Base-by-base conservation (phyloP, 2,797 vertebrate species). In the Hylomyscus alleni region DNA sequence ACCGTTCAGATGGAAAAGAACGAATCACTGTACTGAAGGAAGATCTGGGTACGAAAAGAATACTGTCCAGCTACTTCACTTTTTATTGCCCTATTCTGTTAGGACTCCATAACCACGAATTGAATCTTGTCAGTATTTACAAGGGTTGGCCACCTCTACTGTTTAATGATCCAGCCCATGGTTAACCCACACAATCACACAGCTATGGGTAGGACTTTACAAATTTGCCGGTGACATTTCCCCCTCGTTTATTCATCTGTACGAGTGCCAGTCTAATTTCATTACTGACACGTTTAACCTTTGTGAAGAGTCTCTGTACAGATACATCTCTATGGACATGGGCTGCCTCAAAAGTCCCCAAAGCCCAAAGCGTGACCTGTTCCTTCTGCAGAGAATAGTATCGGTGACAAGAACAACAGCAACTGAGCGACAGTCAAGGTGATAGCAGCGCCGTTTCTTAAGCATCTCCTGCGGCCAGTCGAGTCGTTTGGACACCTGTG, bases 21-120 rank as follows among this genome's bases (percentile, higher is more conserved):
- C 76, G 94, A 96, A 96, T 95, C 82, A 69, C 95, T 93, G 84
- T 26, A 75, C 78, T 90, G 93, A 90, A 96, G 95, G 95, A 97
- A 96, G 37, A 97, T 88, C 81, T 31, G 73, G 62, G 89, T 76
- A 76, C 97, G 90, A 96, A 97, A 97, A 95, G 87, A 92, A 89
- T 81, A 92, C 80, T 75, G 58, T 73, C 77, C 4, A 37, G 62
- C 67, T 54, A 87, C 89, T 94, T 96, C 54, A 83, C 29, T 89
- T 93, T 96, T 96, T 96, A 96, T 84, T 73, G 83, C 65, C 62
- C 91, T 91, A 87, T 95, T 95, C 90, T 78, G 69, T 95, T 93
- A 91, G 76, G 65, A 94, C 92, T 89, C 86, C 86, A 97, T 96
- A 93, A 96, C 96, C 89, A 96, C 75, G 95, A 84, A 91, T 77